phyloP scores from a whole-genome alignment of 2,113 vertebrate genomes.

The Rhinogobius similis region DNA sequence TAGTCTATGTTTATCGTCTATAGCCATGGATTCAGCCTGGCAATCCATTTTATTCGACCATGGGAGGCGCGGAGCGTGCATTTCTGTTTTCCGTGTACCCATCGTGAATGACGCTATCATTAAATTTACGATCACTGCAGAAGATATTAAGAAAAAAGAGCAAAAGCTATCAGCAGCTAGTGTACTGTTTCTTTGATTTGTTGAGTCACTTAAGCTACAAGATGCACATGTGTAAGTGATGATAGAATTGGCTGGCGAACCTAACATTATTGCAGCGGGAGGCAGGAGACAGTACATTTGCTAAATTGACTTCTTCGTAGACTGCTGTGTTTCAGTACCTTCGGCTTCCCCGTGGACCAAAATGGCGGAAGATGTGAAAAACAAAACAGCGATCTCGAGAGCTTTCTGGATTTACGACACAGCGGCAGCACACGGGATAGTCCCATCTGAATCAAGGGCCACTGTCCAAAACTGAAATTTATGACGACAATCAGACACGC shows the following conservation, averaged over 20 bases:
- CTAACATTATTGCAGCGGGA: constrained; percentile 53
- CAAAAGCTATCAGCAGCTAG: neutral
- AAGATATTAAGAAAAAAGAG: constrained; percentile 13
- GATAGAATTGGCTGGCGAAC: constrained; percentile 32
- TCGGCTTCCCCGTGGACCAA: constrained; percentile 31
- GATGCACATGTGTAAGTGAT: constrained; percentile 37
- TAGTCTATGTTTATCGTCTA: constrained; percentile 19
- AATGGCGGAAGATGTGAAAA: constrained; percentile 50
- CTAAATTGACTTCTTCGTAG: constrained; percentile 59
- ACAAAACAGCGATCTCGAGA: constrained; percentile 57
- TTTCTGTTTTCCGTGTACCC: constrained; percentile 37
- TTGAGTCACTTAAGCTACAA: constrained; percentile 2
- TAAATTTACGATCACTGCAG: constrained; percentile 11
- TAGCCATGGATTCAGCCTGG: constrained; percentile 19
- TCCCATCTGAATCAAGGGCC: constrained; percentile 66
- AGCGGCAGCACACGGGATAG: constrained; percentile 31
- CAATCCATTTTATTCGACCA: constrained; percentile 25
- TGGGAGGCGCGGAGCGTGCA: neutral
- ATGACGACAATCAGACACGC: constrained; percentile 73
- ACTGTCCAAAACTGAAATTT: constrained; percentile 67
- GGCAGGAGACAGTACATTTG: constrained; percentile 58
- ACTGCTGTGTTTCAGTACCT: constrained; percentile 52
- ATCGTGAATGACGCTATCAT: constrained; percentile 4
- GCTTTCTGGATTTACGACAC: constrained; percentile 67
- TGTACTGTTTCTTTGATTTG: constrained; percentile 28